These are phyloP conservation scores for Patagioenas fasciata DNA, from an alignment of 2,113 vertebrate species.

Conservation along the genomic window DNA sequence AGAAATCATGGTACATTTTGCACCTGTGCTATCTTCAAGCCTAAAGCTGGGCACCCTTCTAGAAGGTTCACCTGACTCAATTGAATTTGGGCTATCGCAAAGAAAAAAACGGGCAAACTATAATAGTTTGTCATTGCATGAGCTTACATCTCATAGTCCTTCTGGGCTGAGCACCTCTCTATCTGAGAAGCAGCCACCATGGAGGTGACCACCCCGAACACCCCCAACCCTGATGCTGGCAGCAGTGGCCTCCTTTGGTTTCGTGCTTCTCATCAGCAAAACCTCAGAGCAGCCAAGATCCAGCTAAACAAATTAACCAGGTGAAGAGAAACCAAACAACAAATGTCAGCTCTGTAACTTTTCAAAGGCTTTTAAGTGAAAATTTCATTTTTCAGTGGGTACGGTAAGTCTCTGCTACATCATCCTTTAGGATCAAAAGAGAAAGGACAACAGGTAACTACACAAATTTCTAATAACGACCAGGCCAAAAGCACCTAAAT, in stretches of 20 bases:
- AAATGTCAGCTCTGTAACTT: not conserved
- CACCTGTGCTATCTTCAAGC: not conserved
- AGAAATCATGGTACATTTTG: not conserved
- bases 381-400: not conserved
- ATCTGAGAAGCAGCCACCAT: not conserved
- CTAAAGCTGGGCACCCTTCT: not conserved
- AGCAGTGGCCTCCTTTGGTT: not conserved
- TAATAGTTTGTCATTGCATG: not conserved
- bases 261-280: not conserved
- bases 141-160: not conserved
- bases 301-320: not conserved
- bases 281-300: not conserved
- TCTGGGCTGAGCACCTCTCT: not conserved
- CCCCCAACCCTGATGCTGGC: accelerated
- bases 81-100: not conserved
- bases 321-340: not conserved
- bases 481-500: not conserved
- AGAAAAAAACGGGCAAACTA: not conserved
- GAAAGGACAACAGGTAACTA: not conserved
- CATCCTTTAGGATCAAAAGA: not conserved
- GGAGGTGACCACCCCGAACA: no score
- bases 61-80: not conserved
- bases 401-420: not conserved
- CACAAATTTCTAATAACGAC: not conserved
- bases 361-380: not conserved